Conservation (phyloP, 2,113 vertebrate species). For the Coracopsis vasa region DNA sequence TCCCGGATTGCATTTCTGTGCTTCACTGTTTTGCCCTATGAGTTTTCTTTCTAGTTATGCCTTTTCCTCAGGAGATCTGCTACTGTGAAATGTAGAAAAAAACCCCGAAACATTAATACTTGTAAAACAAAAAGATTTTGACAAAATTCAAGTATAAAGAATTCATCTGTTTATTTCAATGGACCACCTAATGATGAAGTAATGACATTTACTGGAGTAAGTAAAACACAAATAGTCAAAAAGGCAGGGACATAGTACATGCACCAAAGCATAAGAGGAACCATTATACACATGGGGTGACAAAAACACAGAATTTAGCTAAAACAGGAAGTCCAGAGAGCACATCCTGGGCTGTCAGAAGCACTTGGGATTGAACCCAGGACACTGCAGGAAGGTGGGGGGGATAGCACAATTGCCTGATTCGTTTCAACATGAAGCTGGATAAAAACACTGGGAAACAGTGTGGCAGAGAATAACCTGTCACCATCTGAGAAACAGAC, state of each 20-base stretch:
- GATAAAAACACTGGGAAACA: not conserved
- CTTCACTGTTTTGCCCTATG: not conserved
- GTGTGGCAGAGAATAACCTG: not conserved
- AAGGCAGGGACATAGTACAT: not conserved
- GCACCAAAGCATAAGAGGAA: not conserved
- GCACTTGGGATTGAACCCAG: not conserved
- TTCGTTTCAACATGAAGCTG: not conserved
- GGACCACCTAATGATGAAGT: not conserved
- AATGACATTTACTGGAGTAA: not conserved
- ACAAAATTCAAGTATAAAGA: not conserved
- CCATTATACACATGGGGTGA: fast-evolving
- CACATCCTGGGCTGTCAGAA: not conserved
- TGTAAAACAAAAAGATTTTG: not conserved
- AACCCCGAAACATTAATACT: not conserved
- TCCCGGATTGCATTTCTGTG: not conserved
- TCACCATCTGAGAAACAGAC: not conserved
- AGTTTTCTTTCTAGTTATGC: not conserved
- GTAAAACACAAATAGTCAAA: not conserved
- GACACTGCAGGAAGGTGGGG: not conserved
- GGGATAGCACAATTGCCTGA: not conserved
- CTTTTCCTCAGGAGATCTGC: not conserved
- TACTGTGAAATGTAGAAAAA: not conserved
- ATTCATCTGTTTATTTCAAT: not conserved
- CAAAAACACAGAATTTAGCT: not conserved
- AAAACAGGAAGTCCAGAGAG: not conserved